Evolutionary conservation across 2,888 invertebrate species (phyloP).

Genomic region (Anoncus sp.): DNA sequence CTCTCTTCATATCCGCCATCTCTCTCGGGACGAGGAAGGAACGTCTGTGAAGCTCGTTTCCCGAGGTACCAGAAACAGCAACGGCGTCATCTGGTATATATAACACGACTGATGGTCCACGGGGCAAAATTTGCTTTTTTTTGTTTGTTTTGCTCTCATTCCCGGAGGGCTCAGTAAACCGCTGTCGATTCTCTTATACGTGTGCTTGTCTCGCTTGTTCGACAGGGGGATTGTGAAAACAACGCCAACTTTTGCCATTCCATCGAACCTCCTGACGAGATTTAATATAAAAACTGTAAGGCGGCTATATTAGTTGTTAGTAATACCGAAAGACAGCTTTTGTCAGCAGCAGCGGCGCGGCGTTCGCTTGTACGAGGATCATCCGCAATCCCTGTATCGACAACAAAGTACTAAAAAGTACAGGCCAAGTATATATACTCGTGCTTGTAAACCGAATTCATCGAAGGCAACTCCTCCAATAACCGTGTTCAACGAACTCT

Average conservation of each 20-base stretch:
- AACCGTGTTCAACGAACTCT: constrained; percentile 29
- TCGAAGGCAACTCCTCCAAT: constrained; percentile 47
- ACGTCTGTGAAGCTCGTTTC: constrained; percentile 25
- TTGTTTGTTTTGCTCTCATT: not conserved
- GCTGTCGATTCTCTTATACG: constrained; percentile 28
- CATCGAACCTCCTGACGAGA: constrained; percentile 70
- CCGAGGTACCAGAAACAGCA: constrained; percentile 7
- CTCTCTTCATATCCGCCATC: not conserved
- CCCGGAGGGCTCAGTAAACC: constrained; percentile 31
- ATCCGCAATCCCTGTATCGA: constrained; percentile 6
- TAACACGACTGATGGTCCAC: not conserved
- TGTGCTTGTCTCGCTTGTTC: constrained; percentile 11
- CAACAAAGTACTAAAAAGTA: constrained; percentile 22
- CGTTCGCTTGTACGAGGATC: constrained; percentile 5
- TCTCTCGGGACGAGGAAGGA: constrained; percentile 19
- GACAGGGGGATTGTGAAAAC: constrained; percentile 11
- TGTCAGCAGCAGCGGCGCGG: constrained; percentile 6
- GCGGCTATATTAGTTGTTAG: constrained; percentile 45
- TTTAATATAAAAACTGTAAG: constrained; percentile 75
- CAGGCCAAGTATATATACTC: constrained; percentile 16
- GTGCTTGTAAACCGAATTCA: constrained; percentile 52
- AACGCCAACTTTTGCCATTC: constrained; percentile 77
- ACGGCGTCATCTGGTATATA: constrained; percentile 33
- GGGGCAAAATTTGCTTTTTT: constrained; percentile 2
- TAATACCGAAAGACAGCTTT: constrained; percentile 36